Evolutionary conservation across 2,113 vertebrate genomes (phyloP).

Genomic region (Calonectris borealis): DNA sequence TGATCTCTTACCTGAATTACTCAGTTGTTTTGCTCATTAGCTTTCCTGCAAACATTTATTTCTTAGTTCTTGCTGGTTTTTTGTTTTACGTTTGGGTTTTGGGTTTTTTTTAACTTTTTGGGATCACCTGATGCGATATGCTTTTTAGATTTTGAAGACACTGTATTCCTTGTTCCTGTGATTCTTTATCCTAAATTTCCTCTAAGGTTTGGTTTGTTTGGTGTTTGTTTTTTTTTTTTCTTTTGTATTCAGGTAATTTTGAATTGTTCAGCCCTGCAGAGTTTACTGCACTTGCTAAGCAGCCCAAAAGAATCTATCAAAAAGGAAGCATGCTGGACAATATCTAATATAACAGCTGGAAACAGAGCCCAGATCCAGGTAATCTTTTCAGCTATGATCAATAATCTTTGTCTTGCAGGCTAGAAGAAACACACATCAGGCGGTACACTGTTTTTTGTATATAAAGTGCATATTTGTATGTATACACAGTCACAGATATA

Average conservation of each 20-base stretch:
- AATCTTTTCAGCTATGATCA: conserved; percentile 14
- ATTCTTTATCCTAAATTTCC: background rate
- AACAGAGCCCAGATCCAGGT: conserved; percentile 98
- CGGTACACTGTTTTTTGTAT: background rate
- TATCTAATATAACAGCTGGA: conserved; percentile 98
- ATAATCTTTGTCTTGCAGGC: background rate
- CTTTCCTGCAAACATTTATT: background rate
- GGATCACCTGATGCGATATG: background rate
- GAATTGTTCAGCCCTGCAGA: conserved; percentile 96
- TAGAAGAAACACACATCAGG: background rate
- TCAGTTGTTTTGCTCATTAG: background rate
- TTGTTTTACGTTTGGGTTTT: background rate
- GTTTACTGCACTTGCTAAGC: conserved; percentile 92
- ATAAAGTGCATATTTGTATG: background rate
- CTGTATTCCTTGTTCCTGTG: background rate
- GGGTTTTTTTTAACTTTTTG: background rate
- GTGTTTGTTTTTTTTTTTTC: background rate
- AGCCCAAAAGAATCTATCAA: conserved; percentile 99
- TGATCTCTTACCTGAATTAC: background rate
- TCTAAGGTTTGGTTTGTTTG: background rate
- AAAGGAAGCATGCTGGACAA: conserved; percentile 98
- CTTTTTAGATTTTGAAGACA: background rate
- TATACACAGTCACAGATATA: background rate
- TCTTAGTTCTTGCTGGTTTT: background rate
- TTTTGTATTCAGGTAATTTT: conserved; percentile 87